Percentiles rank a stretch among this genome's conserved stretches.
Evolutionary conservation across 2,888 invertebrate genomes (phyloP).

Genomic region (Ypsolopha scabrella): DNA sequence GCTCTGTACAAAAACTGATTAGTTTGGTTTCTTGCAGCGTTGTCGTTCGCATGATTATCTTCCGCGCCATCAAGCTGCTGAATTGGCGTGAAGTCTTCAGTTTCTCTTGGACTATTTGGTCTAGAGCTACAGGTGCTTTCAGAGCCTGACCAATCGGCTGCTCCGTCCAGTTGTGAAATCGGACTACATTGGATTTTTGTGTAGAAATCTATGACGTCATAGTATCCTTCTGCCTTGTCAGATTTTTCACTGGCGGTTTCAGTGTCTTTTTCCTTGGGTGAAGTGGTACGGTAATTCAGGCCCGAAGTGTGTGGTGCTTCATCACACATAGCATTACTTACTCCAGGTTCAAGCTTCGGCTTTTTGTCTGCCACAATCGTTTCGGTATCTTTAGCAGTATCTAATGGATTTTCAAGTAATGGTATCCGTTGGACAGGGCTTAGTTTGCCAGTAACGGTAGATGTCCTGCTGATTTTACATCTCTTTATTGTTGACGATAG

Average conservation of each 20-base stretch:
- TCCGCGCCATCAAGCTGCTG: conserved; percentile 79
- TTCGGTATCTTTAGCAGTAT: conserved; percentile 45
- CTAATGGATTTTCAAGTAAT: conserved; percentile 37
- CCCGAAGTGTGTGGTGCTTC: conserved; percentile 58
- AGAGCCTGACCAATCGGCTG: conserved; percentile 75
- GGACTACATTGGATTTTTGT: conserved; percentile 67
- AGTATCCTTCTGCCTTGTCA: conserved; percentile 55
- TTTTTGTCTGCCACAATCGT: conserved; percentile 36
- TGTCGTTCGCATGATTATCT: conserved; percentile 65
- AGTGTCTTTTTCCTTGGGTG: conserved; percentile 47
- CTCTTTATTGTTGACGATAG: conserved; percentile 74
- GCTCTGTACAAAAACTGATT: conserved; percentile 59
- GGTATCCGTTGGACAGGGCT: conserved; percentile 48
- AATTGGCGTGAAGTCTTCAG: conserved; percentile 60
- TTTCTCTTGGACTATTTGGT: conserved; percentile 48
- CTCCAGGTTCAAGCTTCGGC: conserved; percentile 35
- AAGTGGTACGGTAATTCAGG: conserved; percentile 46
- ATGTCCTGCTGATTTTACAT: conserved; percentile 71
- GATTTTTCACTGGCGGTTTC: conserved; percentile 36
- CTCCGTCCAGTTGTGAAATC: conserved; percentile 78
- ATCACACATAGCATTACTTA: conserved; percentile 31
- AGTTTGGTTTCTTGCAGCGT: conserved; percentile 38
- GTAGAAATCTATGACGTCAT: conserved; percentile 65
- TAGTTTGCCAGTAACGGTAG: conserved; percentile 52
- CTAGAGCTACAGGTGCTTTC: conserved; percentile 61